Base-by-base conservation (phyloP, 2,888 invertebrate genomes). In the Caenorhabditis panamensis region DNA sequence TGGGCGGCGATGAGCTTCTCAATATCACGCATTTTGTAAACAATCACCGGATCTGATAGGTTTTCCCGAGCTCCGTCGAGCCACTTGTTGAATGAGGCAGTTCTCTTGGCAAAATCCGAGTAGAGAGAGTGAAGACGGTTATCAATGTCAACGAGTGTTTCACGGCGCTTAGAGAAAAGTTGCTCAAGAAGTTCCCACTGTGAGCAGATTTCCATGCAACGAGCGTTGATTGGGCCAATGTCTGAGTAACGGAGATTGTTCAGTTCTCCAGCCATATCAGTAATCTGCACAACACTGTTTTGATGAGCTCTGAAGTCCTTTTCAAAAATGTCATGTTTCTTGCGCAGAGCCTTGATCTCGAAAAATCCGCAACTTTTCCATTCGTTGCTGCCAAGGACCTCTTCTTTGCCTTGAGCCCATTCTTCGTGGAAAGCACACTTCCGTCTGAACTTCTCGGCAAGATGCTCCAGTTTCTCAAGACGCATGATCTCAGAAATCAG, bases 261-360 rank as follows among this genome's bases (percentile, higher is more conserved):
- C 88, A 99, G 94, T 93, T 99, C 99, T 93, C 97, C 96, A 89
- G 99, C 99, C 92, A 99, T 99, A 90, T 97, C 97, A 81, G 97
- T 97, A 91, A 99, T 99, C 93, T 99, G 99, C 92, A 99, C 99
- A 71, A 99, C 99, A 89, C 99, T 95, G 93, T 99, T 98, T 92
- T 99, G 98, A 93, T 99, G 99, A 69, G 98, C 98, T 86, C 97
- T 97, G 91, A 99, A 94, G 93, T 99, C 99, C 69, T 96, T 96
- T 93, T 99, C 99, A 92, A 99, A 99, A 58, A 99, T 99, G 92
- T 99, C 99, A 93, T 99, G 99, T 93, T 99, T 98, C 94, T 98
- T 99, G 93, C 97, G 98, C 92, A 99, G 93, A 71, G 99, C 99
- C 91, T 99, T 99, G 91, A 99, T 94, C 92, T 99, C 97, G 92